A percentile compares a stretch with the other conserved stretches of the same genome.
These are phyloP conservation scores for Tipula confusa DNA, from an alignment of 2,888 invertebrate genomes.

Conservation along the genomic window DNA sequence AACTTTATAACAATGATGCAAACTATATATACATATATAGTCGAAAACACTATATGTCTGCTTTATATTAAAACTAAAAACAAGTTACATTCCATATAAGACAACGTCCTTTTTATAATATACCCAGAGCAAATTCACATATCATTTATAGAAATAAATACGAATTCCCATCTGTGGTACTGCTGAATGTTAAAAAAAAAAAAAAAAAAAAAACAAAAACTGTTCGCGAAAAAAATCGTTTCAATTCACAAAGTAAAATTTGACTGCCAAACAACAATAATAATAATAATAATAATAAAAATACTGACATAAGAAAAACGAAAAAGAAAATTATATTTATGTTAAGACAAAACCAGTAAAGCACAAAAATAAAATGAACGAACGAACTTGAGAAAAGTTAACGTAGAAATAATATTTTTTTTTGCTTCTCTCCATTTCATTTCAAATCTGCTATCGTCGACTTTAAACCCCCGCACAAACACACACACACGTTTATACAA, in stretches of 20 bases:
- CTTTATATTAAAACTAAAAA: no score
- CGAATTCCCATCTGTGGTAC: not conserved
- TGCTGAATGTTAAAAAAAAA: no score
- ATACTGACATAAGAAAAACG: not conserved
- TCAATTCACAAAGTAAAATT: not conserved
- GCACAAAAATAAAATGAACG: not conserved
- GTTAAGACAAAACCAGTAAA: slow-evolving; percentile 5
- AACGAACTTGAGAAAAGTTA: not conserved
- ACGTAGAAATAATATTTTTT: not conserved
- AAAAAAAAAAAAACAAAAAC: no score
- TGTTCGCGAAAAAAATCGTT: not conserved
- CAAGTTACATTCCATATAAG: no score
- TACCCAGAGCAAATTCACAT: not conserved
- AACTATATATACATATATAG: no score
- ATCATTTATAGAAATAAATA: not conserved
- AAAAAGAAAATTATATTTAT: not conserved
- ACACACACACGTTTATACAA: not conserved
- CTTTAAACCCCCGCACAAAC: not conserved
- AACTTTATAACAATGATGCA: no score
- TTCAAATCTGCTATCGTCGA: not conserved
- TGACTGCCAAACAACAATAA: not conserved
- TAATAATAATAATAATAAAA: not conserved
- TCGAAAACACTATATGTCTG: no score
- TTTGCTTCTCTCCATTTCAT: not conserved
- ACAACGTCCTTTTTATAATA: no score